Base-by-base conservation (phyloP, 2,888 invertebrate species). In the Melipona bicolor region DNA sequence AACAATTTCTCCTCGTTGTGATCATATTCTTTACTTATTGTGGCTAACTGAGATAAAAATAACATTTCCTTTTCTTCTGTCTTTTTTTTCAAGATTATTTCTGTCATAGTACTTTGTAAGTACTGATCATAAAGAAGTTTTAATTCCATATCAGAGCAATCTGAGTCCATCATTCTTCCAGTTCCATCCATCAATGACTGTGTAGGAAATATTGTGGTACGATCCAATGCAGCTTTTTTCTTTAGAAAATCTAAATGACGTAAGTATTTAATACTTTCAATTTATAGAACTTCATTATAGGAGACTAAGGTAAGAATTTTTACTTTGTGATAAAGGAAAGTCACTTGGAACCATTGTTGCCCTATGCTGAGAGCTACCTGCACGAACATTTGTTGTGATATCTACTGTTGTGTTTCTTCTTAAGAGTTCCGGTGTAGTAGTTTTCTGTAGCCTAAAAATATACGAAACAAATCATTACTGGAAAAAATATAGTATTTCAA, bases 111-210 rank as follows among this genome's bases (percentile, higher is more conserved):
- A 0, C 85, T 72, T 64, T 87, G 90, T 3, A 92, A 83, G 75
- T 91, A 90, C 74, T 89, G 85, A 59, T 92, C 87, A 6, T 92
- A 92, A 49, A 90, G 71, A 15, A 88, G 70, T 65, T 75, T 75
- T 19, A 91, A 67, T 32, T 92, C 91, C 15, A 74, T 56, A 15
- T 90, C 87, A 2, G 83, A 81, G 4, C 27, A 69, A 4, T 90
- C 90, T 0, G 27, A 24, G 17, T 90, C 90, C 0, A 36, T 4
- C 72, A 83, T 87, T 70, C 76, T 86, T 1, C n/a, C n/a, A n/a
- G 75, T 65, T 21, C 62, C 68, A 11, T 91, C 89, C 4, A 76
- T 6, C 19, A 24, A 15, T 15, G 76, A 15, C 13, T 79, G 67
- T 6, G 21, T 27, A 6, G 85, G 71, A 62, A 78, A 27, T 3